Evolutionary conservation across 1,140 invertebrate genomes (phyloP), one percentile per base, ranked within the genome.

Genomic region (Samia ricini): DNA sequence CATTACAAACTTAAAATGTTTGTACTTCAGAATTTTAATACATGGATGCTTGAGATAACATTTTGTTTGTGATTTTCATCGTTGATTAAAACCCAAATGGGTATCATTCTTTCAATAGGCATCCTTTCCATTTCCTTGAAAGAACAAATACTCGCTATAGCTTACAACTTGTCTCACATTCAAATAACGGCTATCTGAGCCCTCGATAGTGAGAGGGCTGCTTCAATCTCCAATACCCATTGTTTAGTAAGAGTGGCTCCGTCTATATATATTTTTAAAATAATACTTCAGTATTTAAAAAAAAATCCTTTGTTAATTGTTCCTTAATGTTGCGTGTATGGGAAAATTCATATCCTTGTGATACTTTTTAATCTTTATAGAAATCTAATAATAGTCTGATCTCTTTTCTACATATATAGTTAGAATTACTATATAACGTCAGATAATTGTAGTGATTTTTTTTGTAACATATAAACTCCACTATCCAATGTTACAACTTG

Each of bases 221-320:
- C 60, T 60, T 58, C 60, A 66, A 67, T 67, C 59, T 66, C 61
- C 59, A 59, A 66, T 57, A 66, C 64, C 69, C 68, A 73, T 76
- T 76, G 74, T 74, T 69, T 62, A 60, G 66, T 63, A 68, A 42
- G 59, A 72, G 65, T 48, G 50, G 56, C 56, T 59, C 56, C 55
- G 63, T 65, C 66, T 64, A 63, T 51, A 66, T 15, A 42, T 42
- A 15, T 64, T 57, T 63, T 56, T 63, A 61, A 61, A 66, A 57
- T 64, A 64, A 64, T 19, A 50, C 48, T 42, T 42, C 10, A n/a
- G n/a, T n/a, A n/a, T n/a, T n/a, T n/a, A 52, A 56, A 7, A 52
- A 5, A 21, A n/a, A 52, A 52, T 18, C 21, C 20, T 21, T 22
- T 22, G 51, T 52, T 52, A 52, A 52, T 52, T n/a, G 18, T 20